A percentile compares a stretch with the other conserved stretches of the same genome.
phyloP scores from a whole-genome alignment of 2,113 vertebrate species.

The Oceanodroma tethys region DNA sequence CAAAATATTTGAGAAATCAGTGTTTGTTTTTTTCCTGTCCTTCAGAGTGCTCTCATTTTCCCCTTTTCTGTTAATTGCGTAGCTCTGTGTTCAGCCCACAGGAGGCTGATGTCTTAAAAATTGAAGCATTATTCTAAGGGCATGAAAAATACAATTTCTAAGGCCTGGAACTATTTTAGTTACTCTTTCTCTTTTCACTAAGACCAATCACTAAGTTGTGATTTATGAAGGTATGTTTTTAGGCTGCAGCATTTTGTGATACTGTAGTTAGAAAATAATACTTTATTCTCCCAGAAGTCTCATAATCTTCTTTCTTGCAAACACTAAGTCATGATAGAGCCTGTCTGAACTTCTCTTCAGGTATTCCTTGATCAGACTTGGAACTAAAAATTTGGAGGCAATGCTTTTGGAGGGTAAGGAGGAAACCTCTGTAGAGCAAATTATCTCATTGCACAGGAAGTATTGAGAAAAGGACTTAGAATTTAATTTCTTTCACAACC shows the following conservation, averaged over 20 bases:
- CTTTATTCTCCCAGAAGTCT: neutral
- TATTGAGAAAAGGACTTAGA: neutral
- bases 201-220: neutral
- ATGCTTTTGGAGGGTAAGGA: neutral
- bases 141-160: neutral
- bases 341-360: neutral
- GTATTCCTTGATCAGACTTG: neutral
- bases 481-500: neutral
- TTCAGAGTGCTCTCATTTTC: neutral
- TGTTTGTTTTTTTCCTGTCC: accelerated
- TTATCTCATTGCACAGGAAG: neutral
- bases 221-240: neutral
- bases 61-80: neutral
- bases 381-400: neutral
- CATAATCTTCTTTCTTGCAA: neutral
- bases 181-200: neutral
- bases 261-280: neutral
- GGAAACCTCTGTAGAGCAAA: neutral
- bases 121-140: neutral
- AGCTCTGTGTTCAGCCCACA: neutral
- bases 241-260: neutral
- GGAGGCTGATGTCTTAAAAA: neutral
- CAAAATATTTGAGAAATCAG: neutral
- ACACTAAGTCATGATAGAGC: neutral
- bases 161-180: neutral